Conservation (phyloP, 2,113 vertebrate species). For the Tonatia bakeri region DNA sequence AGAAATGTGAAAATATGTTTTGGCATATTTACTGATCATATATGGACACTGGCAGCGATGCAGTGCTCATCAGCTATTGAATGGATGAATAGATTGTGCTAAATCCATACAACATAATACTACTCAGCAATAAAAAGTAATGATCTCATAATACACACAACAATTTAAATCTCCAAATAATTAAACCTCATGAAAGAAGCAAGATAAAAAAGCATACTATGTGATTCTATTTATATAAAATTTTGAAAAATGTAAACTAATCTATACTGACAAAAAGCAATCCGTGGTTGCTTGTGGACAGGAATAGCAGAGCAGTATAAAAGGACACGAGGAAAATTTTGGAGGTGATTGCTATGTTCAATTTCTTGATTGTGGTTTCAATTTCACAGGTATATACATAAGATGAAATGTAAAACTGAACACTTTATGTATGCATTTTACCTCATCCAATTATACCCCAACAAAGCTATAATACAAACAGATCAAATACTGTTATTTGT, state of each 20-base stretch:
- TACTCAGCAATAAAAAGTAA: neutral
- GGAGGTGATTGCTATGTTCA: neutral
- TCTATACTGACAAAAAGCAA: neutral
- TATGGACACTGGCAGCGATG: neutral
- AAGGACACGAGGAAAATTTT: too few species aligned
- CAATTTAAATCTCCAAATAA: neutral
- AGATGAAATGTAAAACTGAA: neutral
- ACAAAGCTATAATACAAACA: neutral
- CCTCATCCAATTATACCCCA: neutral
- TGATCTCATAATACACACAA: neutral
- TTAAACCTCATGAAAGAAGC: neutral
- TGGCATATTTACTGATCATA: neutral
- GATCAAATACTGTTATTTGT: neutral
- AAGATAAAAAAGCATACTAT: neutral
- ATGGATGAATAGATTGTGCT: neutral
- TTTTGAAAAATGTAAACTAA: neutral
- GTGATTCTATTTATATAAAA: too few species aligned
- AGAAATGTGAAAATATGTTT: neutral
- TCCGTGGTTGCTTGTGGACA: neutral
- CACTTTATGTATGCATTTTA: neutral
- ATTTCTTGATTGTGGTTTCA: neutral
- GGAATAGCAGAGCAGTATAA: neutral
- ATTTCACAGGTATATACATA: neutral
- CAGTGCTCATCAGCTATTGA: neutral
- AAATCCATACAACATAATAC: neutral